Evolutionary conservation across 2,113 vertebrate genomes (phyloP).

Genomic region (Alexandromys fortis): DNA sequence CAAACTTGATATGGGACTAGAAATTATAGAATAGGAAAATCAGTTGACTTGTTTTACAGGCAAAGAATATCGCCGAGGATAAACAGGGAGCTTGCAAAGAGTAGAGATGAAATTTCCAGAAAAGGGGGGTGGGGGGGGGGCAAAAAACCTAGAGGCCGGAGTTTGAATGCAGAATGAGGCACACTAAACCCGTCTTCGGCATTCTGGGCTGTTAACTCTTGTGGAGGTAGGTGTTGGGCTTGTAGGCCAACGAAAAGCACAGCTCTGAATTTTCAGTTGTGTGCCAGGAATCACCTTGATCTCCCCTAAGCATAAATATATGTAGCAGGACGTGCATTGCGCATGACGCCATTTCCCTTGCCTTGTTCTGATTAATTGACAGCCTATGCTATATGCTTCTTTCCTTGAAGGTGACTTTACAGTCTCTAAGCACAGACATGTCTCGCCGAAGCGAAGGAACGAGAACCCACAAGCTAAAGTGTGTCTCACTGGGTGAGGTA

Average conservation of each 20-base stretch:
- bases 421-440: slow-evolving; percentile 70
- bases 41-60: slow-evolving; percentile 44
- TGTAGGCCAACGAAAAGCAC: slow-evolving; percentile 42
- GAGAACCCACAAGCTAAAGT: slow-evolving; percentile 66
- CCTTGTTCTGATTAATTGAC: slow-evolving; percentile 75
- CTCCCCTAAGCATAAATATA: slow-evolving; percentile 5
- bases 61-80: neutral
- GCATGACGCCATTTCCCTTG: slow-evolving; percentile 50
- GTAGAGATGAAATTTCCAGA: neutral
- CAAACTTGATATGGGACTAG: neutral
- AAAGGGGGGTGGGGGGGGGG: neutral
- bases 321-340: neutral
- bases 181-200: slow-evolving; percentile 32
- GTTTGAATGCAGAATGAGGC: slow-evolving; percentile 26
- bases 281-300: slow-evolving; percentile 51
- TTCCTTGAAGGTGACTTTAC: slow-evolving; percentile 76
- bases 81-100: slow-evolving; percentile 41
- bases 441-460: slow-evolving; percentile 62
- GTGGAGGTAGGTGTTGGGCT: slow-evolving; percentile 50
- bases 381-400: slow-evolving; percentile 64
- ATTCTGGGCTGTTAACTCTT: slow-evolving; percentile 37
- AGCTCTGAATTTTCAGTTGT: slow-evolving; percentile 38
- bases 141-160: neutral
- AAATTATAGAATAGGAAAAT: slow-evolving; percentile 53
- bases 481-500: slow-evolving; percentile 68